Percentiles rank a stretch among this genome's conserved stretches.
These are phyloP conservation scores for Hippasteria phrygiana DNA, from an alignment of 53 echinoderm and acorn worm species.

Conservation along the genomic window DNA sequence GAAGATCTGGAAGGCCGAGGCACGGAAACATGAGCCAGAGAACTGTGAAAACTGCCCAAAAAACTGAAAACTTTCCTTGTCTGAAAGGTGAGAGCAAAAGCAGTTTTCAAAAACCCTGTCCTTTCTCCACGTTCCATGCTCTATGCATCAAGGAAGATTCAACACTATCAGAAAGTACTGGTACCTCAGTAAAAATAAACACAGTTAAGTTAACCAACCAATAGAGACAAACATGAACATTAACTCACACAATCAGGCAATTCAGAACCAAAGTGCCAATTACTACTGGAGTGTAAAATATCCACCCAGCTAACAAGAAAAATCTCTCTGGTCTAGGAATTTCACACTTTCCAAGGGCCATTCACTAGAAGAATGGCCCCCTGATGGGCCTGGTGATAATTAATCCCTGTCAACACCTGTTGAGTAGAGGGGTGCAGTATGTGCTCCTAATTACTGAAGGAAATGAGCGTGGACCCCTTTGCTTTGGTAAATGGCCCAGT, in stretches of 20 bases:
- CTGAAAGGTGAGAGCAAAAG: too few species aligned
- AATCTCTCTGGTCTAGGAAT: conserved; percentile 10
- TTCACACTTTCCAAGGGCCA: conserved; percentile 49
- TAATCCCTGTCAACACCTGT: conserved; percentile 56
- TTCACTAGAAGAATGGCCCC: conserved; percentile 36
- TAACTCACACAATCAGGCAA: background rate
- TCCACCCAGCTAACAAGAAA: background rate
- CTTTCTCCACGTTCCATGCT: too few species aligned
- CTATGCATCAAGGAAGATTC: too few species aligned
- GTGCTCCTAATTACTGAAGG: conserved; percentile 42
- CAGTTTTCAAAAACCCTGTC: too few species aligned
- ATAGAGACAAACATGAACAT: conserved; percentile 14
- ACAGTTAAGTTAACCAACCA: background rate
- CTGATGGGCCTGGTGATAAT: conserved; percentile 54
- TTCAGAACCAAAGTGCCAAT: conserved; percentile 19
- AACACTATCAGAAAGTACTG: background rate
- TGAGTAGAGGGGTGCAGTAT: conserved; percentile 18
- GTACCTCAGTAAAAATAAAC: background rate
- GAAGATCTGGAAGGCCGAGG: background rate
- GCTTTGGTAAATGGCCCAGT: background rate
- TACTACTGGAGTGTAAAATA: background rate
- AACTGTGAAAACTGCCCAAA: too few species aligned
- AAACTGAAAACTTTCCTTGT: too few species aligned
- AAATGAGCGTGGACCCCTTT: background rate
- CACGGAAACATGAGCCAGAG: too few species aligned